A percentile compares a stretch with the other conserved stretches of the same genome.
Evolutionary conservation across 2,888 invertebrate genomes (phyloP).

Genomic region (Axea sp.): DNA sequence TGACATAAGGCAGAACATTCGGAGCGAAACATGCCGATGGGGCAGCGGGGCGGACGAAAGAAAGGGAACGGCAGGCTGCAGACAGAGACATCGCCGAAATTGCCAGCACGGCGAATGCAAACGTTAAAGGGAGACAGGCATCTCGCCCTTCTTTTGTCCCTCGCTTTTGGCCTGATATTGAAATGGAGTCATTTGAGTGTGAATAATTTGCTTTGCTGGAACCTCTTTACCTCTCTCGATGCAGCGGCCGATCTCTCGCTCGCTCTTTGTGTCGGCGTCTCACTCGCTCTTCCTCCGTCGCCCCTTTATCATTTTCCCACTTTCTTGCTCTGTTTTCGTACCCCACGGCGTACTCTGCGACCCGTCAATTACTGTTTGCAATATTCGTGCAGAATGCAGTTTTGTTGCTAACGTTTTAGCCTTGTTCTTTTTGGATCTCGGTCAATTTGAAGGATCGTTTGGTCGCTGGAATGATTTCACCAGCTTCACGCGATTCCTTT

Average conservation of each 20-base stretch:
- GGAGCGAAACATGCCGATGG: conserved; percentile 44
- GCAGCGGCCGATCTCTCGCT: conserved; percentile 62
- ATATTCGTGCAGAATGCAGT: conserved; percentile 39
- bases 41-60: conserved; percentile 4
- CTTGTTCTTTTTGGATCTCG: too few species aligned
- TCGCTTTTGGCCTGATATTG: conserved; percentile 81
- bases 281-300: conserved; percentile 15
- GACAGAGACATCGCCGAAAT: conserved; percentile 57
- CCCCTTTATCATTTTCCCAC: conserved; percentile 42
- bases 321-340: conserved; percentile 25
- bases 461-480: too few species aligned
- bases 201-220: conserved; percentile 84
- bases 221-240: conserved; percentile 67
- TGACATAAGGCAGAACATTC: conserved; percentile 60
- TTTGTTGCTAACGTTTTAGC: conserved; percentile 2
- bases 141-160: conserved; percentile 83
- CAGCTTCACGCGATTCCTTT: too few species aligned
- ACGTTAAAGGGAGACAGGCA: conserved; percentile 78
- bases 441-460: too few species aligned
- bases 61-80: conserved; percentile 38
- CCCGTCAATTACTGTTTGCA: conserved; percentile 36
- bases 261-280: conserved; percentile 29
- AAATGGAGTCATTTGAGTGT: conserved; percentile 87
- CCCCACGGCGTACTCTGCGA: conserved; percentile 31
- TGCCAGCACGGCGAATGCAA: conserved; percentile 71